Percentiles rank a stretch among this genome's conserved stretches.
These are phyloP conservation scores for Nothocercus nigrocapillus DNA, from an alignment of 2,113 vertebrate species.

Conservation along the genomic window DNA sequence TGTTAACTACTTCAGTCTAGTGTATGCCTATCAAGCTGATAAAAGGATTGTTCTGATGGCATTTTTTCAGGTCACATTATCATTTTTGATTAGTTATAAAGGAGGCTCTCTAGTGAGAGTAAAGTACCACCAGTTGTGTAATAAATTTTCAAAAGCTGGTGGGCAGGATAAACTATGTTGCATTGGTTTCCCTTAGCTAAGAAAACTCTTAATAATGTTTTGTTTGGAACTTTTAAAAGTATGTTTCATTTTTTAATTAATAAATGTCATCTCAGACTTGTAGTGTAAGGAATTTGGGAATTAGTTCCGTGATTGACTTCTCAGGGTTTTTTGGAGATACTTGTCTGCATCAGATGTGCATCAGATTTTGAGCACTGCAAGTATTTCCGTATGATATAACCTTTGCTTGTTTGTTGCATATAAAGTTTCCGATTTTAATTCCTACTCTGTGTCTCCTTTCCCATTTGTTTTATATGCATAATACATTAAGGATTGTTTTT, in stretches of 20 bases:
- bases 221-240: neutral
- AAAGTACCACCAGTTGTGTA: neutral
- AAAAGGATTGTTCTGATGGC: slow-evolving; percentile 36
- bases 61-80: slow-evolving; percentile 17
- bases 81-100: slow-evolving; percentile 22
- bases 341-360: neutral
- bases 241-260: neutral
- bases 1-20: neutral
- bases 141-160: neutral
- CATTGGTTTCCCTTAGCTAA: neutral
- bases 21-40: slow-evolving; percentile 14
- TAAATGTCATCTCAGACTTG: neutral
- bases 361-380: neutral
- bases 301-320: neutral
- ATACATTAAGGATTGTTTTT: neutral
- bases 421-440: neutral
- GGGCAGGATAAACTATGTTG: neutral
- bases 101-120: neutral
- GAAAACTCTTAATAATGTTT: neutral
- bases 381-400: neutral
- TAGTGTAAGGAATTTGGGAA: neutral
- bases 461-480: neutral
- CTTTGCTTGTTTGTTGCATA: neutral
- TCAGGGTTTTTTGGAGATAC: neutral
- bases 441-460: neutral